Conservation (phyloP, 2,113 vertebrate genomes). For the Uria aalge region DNA sequence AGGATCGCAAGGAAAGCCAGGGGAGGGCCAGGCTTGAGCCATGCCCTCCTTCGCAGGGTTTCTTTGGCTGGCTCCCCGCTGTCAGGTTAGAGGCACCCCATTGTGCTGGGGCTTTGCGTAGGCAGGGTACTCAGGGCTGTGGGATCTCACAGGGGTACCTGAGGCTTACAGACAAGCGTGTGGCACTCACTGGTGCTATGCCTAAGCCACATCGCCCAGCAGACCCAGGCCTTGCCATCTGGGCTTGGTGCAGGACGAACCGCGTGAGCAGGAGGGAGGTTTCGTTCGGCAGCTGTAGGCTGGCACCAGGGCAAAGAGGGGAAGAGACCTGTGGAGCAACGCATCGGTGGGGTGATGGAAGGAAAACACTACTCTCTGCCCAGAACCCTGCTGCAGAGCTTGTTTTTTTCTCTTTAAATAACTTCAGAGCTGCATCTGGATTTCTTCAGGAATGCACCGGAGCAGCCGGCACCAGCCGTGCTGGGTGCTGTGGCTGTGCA, state of each 20-base stretch:
- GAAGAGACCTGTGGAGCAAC: neutral
- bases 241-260: neutral
- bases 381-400: neutral
- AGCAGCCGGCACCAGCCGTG: neutral
- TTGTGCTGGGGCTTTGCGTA: neutral
- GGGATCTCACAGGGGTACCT: neutral
- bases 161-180: neutral
- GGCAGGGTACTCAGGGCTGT: neutral
- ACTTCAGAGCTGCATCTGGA: neutral
- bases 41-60: neutral
- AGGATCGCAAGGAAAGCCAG: neutral
- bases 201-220: too few relatives aligned
- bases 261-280: accelerated
- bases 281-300: neutral
- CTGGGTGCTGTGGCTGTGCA: neutral
- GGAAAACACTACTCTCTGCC: neutral
- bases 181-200: neutral
- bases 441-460: neutral
- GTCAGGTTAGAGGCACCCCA: accelerated
- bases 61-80: neutral
- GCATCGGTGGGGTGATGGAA: accelerated
- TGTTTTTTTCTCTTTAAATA: neutral
- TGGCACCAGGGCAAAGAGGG: neutral
- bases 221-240: neutral
- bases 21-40: too few relatives aligned